Conservation (phyloP, 2,113 vertebrate species). For the Sitta europaea region DNA sequence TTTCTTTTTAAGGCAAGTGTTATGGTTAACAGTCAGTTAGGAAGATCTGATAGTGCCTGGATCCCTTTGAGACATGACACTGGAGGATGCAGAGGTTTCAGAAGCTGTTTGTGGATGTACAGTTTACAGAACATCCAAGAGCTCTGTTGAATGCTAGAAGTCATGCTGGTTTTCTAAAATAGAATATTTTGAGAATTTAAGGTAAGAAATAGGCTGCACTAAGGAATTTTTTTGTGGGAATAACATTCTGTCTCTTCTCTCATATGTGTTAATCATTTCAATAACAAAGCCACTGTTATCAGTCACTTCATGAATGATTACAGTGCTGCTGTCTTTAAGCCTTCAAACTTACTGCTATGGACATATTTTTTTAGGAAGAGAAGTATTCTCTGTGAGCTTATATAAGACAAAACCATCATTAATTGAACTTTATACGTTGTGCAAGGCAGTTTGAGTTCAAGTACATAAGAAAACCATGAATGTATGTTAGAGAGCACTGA, state of each 20-base stretch:
- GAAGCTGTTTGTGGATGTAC: background rate
- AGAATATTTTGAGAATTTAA: background rate
- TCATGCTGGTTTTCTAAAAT: background rate
- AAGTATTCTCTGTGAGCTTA: background rate
- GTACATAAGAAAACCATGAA: background rate
- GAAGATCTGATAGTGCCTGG: background rate
- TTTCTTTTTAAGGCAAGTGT: background rate
- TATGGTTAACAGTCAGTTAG: background rate
- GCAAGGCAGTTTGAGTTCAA: background rate
- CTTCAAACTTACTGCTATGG: background rate
- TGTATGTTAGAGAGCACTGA: background rate
- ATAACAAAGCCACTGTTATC: background rate
- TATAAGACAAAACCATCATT: background rate
- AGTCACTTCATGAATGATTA: background rate
- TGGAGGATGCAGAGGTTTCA: background rate
- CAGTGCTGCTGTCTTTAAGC: background rate
- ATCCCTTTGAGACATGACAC: background rate
- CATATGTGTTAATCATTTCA: background rate
- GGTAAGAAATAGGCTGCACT: background rate
- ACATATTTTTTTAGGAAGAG: background rate
- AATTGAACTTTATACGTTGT: background rate
- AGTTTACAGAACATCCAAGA: background rate
- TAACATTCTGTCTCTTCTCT: background rate
- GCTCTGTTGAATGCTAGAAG: background rate
- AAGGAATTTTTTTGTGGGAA: background rate